Base-by-base conservation (phyloP, 2,797 vertebrate species). In the Emydoidea blandingii region DNA sequence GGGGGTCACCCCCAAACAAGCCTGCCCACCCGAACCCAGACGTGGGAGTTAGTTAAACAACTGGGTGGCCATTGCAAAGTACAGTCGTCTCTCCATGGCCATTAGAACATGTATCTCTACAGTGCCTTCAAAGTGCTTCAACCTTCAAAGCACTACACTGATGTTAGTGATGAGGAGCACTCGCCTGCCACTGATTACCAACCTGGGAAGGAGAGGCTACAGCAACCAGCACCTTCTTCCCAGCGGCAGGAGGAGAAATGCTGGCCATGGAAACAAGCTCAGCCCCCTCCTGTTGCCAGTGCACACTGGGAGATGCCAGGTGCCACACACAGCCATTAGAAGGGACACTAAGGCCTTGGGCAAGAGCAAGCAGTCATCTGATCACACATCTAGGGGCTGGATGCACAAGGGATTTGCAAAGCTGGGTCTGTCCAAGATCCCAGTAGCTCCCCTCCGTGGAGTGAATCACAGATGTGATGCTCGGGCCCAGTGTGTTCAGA, bases 161-260 rank as follows among this genome's bases (percentile, higher is more conserved):
- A 12, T 31, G 12, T 59, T 31, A 59, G 29, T 79, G n/a, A 49
- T 44, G 47, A 14, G 62, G 34, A 81, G 16, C 47, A 37, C 62
- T 37, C 54, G 18, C 12, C n/a, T 52, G 14, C 0, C 0, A 50
- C 23, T 1, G 5, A 65, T n/a, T 49, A 85, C 50, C n/a, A 56
- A 7, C 44, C 1, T 52, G 79, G 25, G 7, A 27, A 1, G 1
- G 8, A n/a, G 15, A 53, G 11, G 78, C 80, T 72, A 76, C 79
- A 31, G 56, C 79, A 5, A 87, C 79, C 72, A 79, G 10, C 3
- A 12, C 31, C 59, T 16, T 34, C 59, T 62, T 14, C 59, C 29
- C 12, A 6, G 37, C 12, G 65, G 62, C 0, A 25, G 62, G 1
- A 16, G 11, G 12, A 29, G 34, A 85, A 21, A n/a, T 0, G 0